These are phyloP conservation scores for Sebastes oblongus DNA, from an alignment of 2,797 vertebrate genomes.

Conservation along the genomic window DNA sequence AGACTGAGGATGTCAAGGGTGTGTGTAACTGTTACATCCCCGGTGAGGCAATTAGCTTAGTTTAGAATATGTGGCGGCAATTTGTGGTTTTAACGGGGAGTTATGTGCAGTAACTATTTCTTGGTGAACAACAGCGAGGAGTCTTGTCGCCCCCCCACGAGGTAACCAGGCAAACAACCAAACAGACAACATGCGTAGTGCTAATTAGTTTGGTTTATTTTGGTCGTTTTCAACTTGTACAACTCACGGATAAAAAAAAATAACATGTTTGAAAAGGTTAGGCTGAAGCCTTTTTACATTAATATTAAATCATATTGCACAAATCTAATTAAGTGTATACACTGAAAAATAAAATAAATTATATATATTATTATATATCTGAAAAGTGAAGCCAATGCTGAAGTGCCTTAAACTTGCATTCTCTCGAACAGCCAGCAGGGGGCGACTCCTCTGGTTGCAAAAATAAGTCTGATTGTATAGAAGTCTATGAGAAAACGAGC, in stretches of 20 bases:
- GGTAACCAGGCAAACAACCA: not conserved
- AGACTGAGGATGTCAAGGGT: not conserved
- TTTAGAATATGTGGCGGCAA: not conserved
- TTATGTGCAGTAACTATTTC: not conserved
- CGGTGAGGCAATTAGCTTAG: not conserved
- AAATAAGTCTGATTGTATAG: too few species aligned
- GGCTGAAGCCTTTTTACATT: too few species aligned
- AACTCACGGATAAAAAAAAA: not conserved
- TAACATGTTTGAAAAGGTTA: not conserved
- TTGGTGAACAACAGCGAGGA: not conserved
- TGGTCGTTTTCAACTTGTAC: not conserved
- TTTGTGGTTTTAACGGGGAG: not conserved
- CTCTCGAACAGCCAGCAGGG: too few species aligned
- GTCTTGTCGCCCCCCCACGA: not conserved
- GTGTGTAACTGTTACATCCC: not conserved
- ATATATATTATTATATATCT: not conserved
- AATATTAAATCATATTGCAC: too few species aligned
- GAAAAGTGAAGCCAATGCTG: too few species aligned
- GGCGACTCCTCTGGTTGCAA: too few species aligned
- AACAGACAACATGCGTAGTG: not conserved
- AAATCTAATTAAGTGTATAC: too few species aligned
- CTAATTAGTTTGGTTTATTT: not conserved
- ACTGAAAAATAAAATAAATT: not conserved
- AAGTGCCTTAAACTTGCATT: too few species aligned
- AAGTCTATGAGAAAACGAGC: too few species aligned